phyloP scores from a whole-genome alignment of 1,140 invertebrate species.

The Temnothorax nylanderi region DNA sequence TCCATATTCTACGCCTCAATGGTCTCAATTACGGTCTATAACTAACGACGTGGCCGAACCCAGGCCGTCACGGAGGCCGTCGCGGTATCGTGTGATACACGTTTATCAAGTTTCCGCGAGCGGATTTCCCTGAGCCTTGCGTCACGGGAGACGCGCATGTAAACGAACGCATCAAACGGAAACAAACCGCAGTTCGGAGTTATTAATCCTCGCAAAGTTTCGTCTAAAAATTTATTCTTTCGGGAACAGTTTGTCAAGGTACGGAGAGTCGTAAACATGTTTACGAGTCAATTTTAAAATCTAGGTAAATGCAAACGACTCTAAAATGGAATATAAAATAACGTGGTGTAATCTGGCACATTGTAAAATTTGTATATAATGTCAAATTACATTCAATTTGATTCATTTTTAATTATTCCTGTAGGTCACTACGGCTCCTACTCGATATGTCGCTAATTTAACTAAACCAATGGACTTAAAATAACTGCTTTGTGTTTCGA shows the following conservation, averaged over 20 bases:
- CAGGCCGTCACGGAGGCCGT: not conserved
- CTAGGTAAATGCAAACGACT: not conserved
- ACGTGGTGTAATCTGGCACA: too few species aligned
- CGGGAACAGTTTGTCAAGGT: not conserved
- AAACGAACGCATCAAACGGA: not conserved
- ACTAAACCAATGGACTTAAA: too few species aligned
- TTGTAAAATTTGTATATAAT: too few species aligned
- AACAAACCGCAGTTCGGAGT: too few species aligned
- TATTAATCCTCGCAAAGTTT: not conserved
- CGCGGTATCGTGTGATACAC: not conserved
- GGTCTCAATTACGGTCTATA: conserved; percentile 47
- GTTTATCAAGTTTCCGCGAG: conserved; percentile 3
- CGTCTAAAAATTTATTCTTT: not conserved
- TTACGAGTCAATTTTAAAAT: not conserved
- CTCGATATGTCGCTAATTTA: too few species aligned
- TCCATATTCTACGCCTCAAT: conserved; percentile 48
- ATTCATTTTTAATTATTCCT: too few species aligned
- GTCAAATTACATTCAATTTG: too few species aligned
- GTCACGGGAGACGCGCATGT: not conserved
- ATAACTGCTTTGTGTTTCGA: too few species aligned
- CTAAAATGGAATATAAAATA: too few species aligned
- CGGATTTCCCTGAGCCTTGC: not conserved
- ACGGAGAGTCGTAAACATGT: not conserved
- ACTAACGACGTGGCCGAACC: conserved; percentile 43
- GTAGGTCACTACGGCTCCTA: too few species aligned